These are phyloP conservation scores for Clarias macrocephalus DNA, from an alignment of 2,113 vertebrate species.

Conservation along the genomic window DNA sequence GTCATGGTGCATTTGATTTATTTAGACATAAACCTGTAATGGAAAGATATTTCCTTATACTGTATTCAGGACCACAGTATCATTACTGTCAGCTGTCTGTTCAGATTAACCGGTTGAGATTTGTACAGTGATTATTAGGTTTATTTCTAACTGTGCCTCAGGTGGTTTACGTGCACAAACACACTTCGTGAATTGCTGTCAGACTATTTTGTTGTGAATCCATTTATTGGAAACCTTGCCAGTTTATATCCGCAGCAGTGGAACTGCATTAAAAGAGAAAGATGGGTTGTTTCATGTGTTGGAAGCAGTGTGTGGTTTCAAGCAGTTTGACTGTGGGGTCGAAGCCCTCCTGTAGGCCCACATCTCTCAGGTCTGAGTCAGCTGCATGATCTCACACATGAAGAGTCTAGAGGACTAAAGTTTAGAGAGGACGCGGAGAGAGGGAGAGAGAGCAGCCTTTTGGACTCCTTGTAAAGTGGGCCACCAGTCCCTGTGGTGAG, in stretches of 20 bases:
- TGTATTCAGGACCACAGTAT: background rate
- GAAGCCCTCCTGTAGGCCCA: background rate
- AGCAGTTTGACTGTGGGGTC: background rate
- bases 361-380: slow-evolving; percentile 12
- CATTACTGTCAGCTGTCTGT: background rate
- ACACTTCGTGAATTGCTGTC: background rate
- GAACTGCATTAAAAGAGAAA: background rate
- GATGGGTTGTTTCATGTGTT: background rate
- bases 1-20: background rate
- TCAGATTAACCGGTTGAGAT: background rate
- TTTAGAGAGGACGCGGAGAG: slow-evolving; percentile 59
- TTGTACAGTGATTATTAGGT: too few relatives aligned
- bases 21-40: background rate
- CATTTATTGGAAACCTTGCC: background rate
- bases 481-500: slow-evolving; percentile 73
- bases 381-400: background rate
- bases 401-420: slow-evolving; percentile 43
- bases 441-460: slow-evolving; percentile 60
- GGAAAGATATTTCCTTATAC: background rate
- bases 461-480: slow-evolving; percentile 72
- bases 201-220: background rate
- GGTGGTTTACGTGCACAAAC: background rate
- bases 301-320: background rate
- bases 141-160: background rate
- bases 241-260: background rate